Conservation (phyloP, 2,888 invertebrate genomes). For the Strigamia transsilvanica region DNA sequence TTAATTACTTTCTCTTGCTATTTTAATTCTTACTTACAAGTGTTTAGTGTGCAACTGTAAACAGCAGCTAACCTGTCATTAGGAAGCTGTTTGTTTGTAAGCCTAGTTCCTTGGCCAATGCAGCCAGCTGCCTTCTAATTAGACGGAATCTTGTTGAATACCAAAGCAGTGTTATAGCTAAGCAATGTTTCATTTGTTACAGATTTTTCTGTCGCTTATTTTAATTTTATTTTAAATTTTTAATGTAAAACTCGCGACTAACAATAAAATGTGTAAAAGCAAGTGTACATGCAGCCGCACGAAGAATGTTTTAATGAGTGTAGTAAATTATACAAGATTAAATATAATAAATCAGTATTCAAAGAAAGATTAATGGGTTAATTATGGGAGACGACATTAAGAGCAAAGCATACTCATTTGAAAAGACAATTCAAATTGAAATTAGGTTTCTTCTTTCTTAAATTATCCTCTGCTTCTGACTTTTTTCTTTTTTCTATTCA, state of each 20-base stretch:
- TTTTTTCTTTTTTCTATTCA: not conserved
- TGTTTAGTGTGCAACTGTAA: not conserved
- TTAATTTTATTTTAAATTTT: not conserved
- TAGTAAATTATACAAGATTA: slow-evolving; percentile 8
- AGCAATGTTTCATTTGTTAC: slow-evolving; percentile 2
- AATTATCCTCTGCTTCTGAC: not conserved
- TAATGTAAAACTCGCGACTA: not conserved
- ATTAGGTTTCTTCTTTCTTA: slow-evolving; percentile 8
- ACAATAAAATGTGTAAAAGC: not conserved
- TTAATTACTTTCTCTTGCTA: not conserved
- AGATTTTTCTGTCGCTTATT: not conserved
- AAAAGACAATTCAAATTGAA: slow-evolving; percentile 8
- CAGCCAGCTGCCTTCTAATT: slow-evolving; percentile 8
- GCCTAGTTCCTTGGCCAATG: not conserved
- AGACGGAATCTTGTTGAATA: slow-evolving; percentile 2
- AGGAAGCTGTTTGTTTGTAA: slow-evolving; percentile 8
- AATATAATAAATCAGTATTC: slow-evolving; percentile 8
- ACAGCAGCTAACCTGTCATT: not conserved
- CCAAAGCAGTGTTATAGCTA: not conserved
- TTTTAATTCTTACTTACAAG: not conserved
- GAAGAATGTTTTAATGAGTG: slow-evolving; percentile 8
- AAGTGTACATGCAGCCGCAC: not conserved
- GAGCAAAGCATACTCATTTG: slow-evolving; percentile 2
- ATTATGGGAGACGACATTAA: slow-evolving; percentile 8
- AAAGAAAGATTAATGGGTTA: slow-evolving; percentile 8